Evolutionary conservation across 2,888 invertebrate species (phyloP).

Genomic region (Mesorhabditis spiculigera): DNA sequence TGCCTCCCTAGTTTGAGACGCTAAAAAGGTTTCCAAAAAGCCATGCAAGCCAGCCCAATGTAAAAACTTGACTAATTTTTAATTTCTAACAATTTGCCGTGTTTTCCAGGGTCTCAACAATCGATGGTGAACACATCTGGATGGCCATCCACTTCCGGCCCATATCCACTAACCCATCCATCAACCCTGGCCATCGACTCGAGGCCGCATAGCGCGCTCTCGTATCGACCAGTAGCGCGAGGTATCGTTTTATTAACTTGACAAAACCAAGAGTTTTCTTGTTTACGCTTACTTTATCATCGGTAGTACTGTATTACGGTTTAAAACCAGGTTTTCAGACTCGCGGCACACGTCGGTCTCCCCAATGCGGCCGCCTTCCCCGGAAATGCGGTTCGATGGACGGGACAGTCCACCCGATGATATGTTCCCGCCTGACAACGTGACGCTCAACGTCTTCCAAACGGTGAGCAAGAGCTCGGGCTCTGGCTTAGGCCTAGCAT

Average conservation of each 20-base stretch:
- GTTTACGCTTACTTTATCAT: no score
- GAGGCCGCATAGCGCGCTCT: neutral
- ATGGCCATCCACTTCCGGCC: neutral
- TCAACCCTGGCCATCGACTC: neutral
- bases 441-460: conserved; percentile 1
- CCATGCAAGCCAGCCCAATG: no score
- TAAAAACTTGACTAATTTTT: no score
- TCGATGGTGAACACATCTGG: neutral
- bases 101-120: neutral
- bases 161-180: neutral
- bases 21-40: no score
- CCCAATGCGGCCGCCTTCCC: neutral
- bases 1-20: no score
- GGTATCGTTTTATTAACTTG: no score
- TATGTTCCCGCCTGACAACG: neutral
- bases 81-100: no score
- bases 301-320: no score
- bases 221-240: neutral
- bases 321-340: neutral
- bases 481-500: no score
- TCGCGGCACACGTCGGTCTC: neutral
- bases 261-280: no score
- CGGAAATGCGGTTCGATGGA: neutral
- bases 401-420: conserved; percentile 3
- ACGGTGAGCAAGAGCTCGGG: neutral